Percentiles rank a stretch among this genome's conserved stretches.
phyloP scores from a whole-genome alignment of 92 coral and sea anemone species.

The Zoanthus sansibaricus region DNA sequence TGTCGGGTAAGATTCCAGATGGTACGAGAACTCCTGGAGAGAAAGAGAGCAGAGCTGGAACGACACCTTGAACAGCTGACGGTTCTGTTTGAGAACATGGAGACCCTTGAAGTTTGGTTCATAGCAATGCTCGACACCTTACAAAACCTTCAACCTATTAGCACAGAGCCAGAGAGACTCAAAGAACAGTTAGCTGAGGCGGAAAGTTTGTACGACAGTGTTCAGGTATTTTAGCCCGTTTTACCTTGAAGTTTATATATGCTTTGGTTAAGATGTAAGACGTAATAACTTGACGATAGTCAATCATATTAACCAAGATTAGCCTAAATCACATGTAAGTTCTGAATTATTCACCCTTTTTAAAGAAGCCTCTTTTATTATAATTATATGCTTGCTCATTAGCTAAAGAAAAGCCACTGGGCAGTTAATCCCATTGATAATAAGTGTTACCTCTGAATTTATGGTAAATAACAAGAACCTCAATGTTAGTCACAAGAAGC shows the following conservation, averaged over 20 bases:
- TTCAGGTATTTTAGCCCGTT: conserved; percentile 33
- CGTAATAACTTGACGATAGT: too few species aligned
- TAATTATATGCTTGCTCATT: too few species aligned
- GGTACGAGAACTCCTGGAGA: conserved; percentile 77
- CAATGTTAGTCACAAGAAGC: too few species aligned
- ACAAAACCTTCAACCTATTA: conserved; percentile 83
- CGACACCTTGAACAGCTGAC: conserved; percentile 81
- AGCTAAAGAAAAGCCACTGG: too few species aligned
- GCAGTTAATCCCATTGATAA: too few species aligned
- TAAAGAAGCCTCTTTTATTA: too few species aligned
- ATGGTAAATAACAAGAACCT: too few species aligned
- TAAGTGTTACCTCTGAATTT: too few species aligned
- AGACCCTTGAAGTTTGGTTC: conserved; percentile 85
- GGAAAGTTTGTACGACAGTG: conserved; percentile 74
- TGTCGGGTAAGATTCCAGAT: conserved; percentile 73
- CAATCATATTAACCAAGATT: too few species aligned
- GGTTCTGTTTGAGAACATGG: conserved; percentile 74
- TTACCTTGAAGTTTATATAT: background rate
- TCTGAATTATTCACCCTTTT: too few species aligned
- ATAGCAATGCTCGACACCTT: conserved; percentile 64
- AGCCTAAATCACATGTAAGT: too few species aligned
- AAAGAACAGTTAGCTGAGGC: conserved; percentile 86
- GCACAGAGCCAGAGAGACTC: conserved; percentile 91
- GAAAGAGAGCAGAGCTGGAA: conserved; percentile 72
- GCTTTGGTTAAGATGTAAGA: background rate